Base-by-base conservation (phyloP, 1,140 invertebrate species). In the Meteorus sp. region DNA sequence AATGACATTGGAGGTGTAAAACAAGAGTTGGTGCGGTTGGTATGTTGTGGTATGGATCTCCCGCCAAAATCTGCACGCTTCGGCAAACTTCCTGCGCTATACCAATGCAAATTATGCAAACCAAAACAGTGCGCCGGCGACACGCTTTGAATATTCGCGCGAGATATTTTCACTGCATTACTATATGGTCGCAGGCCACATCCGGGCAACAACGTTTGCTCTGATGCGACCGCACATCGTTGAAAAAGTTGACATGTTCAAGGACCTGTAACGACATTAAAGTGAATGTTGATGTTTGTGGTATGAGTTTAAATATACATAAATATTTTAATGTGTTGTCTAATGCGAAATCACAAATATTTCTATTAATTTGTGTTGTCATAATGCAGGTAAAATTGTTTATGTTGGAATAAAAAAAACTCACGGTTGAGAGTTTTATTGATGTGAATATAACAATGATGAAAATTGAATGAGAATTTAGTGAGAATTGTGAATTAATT, bases 121-220 rank as follows among this genome's bases (percentile, higher is more conserved):
- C 43, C 53, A 50, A 60, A 60, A 56, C 53, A 48, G 35, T n/a
- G n/a, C n/a, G n/a, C 45, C 22, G 35, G 53, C 52, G 43, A 60
- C 59, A 50, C 59, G 59, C 52, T 60, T 60, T 60, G 59, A 60
- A 60, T 60, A 60, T 60, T 60, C 52, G 59, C 52, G 44, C 31
- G 35, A 31, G n/a, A n/a, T n/a, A n/a, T n/a, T 51, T 51, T 51
- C 48, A 44, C 41, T 33, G 27, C 11, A 27, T n/a, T n/a, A n/a
- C n/a, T n/a, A n/a, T n/a, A 20, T 33, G 4, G 37, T 8, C 45
- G 11, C 45, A n/a, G 45, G 20, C 22, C 45, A 43, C 56, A 58
- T 51, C 56, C 56, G 56, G 31, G 45, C 47, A 33, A 56, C 41
- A 11, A 35, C 33, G 29, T n/a, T 27, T 15, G 23, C 20, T 35